Conservation (phyloP, 1,140 invertebrate species). For the Calycopis cecrops region DNA sequence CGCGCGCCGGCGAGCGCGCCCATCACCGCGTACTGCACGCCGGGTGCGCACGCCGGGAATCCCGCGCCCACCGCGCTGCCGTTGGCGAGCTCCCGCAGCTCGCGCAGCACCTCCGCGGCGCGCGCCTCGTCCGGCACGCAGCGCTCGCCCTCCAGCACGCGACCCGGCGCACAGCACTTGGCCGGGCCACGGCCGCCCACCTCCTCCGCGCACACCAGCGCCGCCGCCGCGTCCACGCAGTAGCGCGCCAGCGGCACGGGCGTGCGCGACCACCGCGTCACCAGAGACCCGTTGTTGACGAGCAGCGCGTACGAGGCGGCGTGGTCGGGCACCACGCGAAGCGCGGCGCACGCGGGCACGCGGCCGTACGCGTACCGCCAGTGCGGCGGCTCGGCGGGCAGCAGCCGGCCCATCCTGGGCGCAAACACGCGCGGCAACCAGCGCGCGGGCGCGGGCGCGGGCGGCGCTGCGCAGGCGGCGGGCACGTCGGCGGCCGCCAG, state of each 20-base stretch:
- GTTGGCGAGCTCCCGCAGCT: conserved; percentile 48
- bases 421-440: conserved; percentile 76
- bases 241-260: conserved; percentile 68
- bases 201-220: conserved; percentile 75
- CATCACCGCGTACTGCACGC: conserved; percentile 52
- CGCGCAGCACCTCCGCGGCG: conserved; percentile 76
- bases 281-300: conserved; percentile 76
- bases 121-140: conserved; percentile 77
- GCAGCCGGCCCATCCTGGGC: conserved; percentile 38
- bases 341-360: conserved; percentile 54
- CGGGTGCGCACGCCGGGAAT: conserved; percentile 61
- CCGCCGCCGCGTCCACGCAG: conserved; percentile 77
- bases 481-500: conserved; percentile 54
- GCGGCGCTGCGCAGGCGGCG: conserved; percentile 23
- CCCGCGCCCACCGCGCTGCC: conserved; percentile 55
- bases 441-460: conserved; percentile 21
- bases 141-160: conserved; percentile 53
- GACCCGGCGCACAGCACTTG: conserved; percentile 52
- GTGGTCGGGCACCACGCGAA: conserved; percentile 37
- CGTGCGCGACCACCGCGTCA: conserved; percentile 54
- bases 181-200: conserved; percentile 28
- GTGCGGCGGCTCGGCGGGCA: conserved; percentile 56
- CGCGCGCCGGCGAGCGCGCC: conserved; percentile 65
- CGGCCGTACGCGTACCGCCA: conserved; percentile 62
- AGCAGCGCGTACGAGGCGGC: conserved; percentile 66